Evolutionary conservation across 2,113 vertebrate species (phyloP), one percentile per base, ranked within the genome.

Genomic region (Balaeniceps rex): DNA sequence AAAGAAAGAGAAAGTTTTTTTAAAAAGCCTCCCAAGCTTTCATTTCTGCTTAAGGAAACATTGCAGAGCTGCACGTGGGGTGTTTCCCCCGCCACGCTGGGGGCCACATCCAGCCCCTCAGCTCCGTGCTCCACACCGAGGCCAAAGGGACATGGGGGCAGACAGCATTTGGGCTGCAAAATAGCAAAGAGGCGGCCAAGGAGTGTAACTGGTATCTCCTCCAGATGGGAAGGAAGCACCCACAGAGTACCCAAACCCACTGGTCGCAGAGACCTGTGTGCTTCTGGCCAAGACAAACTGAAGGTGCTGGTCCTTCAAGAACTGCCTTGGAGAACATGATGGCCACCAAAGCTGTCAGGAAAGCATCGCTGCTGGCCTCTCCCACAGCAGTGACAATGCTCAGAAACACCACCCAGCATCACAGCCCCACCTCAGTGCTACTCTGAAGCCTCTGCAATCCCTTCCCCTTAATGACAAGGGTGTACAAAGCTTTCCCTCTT

Each of bases 1-100:
- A 89, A 94, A 91, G 80, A 79, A 85, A 77, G 38, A 57, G 60
- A 77, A 78, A 79, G 55, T 25, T 80, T 86, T 87, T 74, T 0
- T 3, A 40, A 83, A 92, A 81, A 87, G 24, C 55, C 44, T 95
- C 68, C 54, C 44, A 57, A 90, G 65, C 63, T 75, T 79, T 96
- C n/a, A n/a, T 55, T 96, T 94, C 90, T 94, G 82, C 83, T 95
- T 92, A 97, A 96, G 65, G 83, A 68, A 87, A 90, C 69, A 42
- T 40, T 23, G 46, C 63, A 47, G 65, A 61, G 46, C 46, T 74
- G 63, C 16, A 85, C 1, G 8, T 19, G 49, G 19, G 46, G 36
- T 26, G 34, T 8, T 49, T 69, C 18, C n/a, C 34, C 14, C 6
- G 16, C 54, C 34, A 49, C 0, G 15, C 6, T 0, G 1, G n/a